Percentiles rank a stretch among this genome's conserved stretches.
These are phyloP conservation scores for Craterocephalus amniculus DNA, from an alignment of 2,797 vertebrate genomes.

Conservation along the genomic window DNA sequence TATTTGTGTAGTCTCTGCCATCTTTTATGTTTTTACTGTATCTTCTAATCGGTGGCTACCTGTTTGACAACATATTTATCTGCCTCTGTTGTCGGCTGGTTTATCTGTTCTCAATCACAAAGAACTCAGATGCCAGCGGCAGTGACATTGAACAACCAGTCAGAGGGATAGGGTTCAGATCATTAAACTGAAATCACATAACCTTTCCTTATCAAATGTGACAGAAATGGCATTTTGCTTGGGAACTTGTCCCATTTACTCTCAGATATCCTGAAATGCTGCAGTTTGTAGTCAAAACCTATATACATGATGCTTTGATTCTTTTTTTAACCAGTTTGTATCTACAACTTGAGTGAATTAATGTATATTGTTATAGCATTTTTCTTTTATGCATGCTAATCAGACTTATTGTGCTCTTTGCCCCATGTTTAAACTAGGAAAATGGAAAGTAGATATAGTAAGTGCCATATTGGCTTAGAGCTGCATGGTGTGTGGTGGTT, in stretches of 20 bases:
- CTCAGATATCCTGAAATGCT: background rate
- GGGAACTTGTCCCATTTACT: constrained; percentile 15
- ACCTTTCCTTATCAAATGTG: constrained; percentile 25
- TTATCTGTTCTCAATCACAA: constrained; percentile 19
- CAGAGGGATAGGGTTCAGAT: background rate
- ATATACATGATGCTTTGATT: background rate
- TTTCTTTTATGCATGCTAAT: background rate
- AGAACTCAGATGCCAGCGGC: constrained; percentile 3
- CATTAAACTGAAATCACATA: background rate
- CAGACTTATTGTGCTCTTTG: background rate
- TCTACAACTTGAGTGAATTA: background rate
- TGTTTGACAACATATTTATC: constrained; percentile 69
- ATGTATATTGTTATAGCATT: background rate
- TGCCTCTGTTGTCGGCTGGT: constrained; percentile 5
- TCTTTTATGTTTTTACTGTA: background rate
- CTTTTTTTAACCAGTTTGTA: background rate
- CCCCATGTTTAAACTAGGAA: background rate
- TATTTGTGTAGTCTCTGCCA: background rate
- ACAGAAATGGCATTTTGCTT: constrained; percentile 22
- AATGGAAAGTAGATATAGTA: background rate
- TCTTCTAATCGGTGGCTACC: constrained; percentile 48
- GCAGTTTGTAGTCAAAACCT: background rate
- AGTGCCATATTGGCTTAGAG: background rate
- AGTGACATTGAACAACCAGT: background rate
- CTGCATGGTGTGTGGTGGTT: too few relatives aligned